Percentiles rank a stretch among this genome's conserved stretches.
Evolutionary conservation across 2,113 vertebrate genomes (phyloP).

Genomic region (Cephalopterus ornatus): DNA sequence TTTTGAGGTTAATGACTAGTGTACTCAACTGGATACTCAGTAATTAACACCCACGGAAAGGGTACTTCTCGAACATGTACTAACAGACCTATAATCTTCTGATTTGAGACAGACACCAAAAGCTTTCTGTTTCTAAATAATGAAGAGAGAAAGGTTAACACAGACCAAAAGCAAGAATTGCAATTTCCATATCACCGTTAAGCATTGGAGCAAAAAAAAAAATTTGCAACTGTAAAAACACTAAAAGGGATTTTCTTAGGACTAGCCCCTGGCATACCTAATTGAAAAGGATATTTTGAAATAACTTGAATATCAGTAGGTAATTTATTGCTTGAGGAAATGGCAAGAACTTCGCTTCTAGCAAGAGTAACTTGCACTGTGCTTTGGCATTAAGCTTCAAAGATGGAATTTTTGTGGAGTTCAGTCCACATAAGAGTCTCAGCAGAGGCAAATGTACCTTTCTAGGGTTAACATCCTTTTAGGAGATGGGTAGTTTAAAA

Average conservation of each 20-base stretch:
- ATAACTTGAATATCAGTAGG: background rate
- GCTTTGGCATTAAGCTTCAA: constrained; percentile 59
- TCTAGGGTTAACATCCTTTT: background rate
- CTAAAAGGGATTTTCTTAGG: constrained; percentile 46
- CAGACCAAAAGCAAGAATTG: background rate
- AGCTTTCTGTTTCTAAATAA: constrained; percentile 1
- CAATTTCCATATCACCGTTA: background rate
- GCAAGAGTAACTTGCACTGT: constrained; percentile 64
- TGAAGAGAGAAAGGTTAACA: background rate
- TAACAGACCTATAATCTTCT: constrained; percentile 9
- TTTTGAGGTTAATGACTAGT: constrained; percentile 29
- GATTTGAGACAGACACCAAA: background rate
- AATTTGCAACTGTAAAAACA: constrained; percentile 52
- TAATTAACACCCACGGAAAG: constrained; percentile 6
- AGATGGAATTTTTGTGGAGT: constrained; percentile 35
- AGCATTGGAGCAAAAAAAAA: constrained; percentile 29
- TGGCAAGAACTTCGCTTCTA: constrained; percentile 64
- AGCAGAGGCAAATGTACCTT: constrained; percentile 30
- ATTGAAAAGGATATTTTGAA: constrained; percentile 60
- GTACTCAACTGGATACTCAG: background rate
- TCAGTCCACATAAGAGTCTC: background rate
- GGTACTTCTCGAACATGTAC: background rate
- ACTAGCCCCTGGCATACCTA: constrained; percentile 58
- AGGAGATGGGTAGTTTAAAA: background rate
- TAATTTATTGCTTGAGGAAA: constrained; percentile 54